phyloP scores from a whole-genome alignment of 2,888 invertebrate species.

The Cryptus armator region DNA sequence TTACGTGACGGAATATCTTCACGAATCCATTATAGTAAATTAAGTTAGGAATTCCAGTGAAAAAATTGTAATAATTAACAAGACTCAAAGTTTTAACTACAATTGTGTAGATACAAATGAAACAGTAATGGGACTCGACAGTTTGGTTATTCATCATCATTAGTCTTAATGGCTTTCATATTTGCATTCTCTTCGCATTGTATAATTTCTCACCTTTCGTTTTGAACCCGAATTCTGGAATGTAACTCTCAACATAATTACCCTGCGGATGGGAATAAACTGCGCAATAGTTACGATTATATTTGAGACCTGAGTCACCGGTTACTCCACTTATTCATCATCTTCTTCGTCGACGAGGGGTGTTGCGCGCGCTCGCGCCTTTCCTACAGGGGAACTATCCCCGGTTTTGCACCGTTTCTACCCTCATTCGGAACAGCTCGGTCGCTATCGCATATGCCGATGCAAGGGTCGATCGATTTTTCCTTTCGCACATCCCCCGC shows the following conservation, averaged over 20 bases:
- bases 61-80: neutral
- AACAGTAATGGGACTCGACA: neutral
- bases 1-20: neutral
- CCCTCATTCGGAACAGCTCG: slow-evolving; percentile 44
- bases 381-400: neutral
- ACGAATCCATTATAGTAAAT: neutral
- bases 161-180: neutral
- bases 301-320: slow-evolving; percentile 57
- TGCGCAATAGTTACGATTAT: slow-evolving; percentile 52
- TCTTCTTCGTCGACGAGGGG: neutral
- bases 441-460: slow-evolving; percentile 39
- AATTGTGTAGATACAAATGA: neutral
- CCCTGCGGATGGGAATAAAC: slow-evolving; percentile 18
- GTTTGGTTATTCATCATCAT: neutral
- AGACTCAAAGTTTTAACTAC: neutral
- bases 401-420: slow-evolving; percentile 43
- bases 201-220: neutral
- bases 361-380: neutral
- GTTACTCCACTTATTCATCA: slow-evolving; percentile 26
- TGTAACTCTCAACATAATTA: slow-evolving; percentile 46
- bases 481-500: slow-evolving; percentile 42
- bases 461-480: slow-evolving; percentile 65
- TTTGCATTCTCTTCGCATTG: neutral
- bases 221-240: slow-evolving; percentile 27
- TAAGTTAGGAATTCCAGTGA: neutral